Base-by-base conservation (phyloP, 2,113 vertebrate species). In the Phaetusa simplex region DNA sequence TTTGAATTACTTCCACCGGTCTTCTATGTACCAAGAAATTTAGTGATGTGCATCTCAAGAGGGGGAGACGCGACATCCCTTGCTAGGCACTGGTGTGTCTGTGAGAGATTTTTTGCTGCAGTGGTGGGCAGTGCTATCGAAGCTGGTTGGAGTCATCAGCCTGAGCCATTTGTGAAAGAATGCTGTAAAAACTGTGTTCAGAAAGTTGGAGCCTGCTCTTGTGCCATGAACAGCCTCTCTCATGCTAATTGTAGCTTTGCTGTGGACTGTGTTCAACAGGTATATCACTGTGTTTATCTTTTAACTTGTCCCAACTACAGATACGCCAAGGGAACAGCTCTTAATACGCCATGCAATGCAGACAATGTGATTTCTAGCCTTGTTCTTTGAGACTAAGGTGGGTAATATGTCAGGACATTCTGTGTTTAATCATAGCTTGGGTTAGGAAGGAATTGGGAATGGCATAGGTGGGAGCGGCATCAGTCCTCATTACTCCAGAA, bases 31-130 rank as follows among this genome's bases (percentile, higher is more conserved):
- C 2, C 2, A 40, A 58, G 45, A 24, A 27, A 43, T 49, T 11
- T 24, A 38, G 64, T 27, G 10, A 5, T 20, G 47, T 24, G 27
- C 43, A 27, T 72, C 64, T 34, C 29, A 43, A 56, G 32, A 45
- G 52, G 32, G 36, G 27, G 32, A 82, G 52, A n/a, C 9, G 7
- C 0, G 2, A 49, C 23, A 43, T 43, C 38, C 45, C 10, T 4
- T 26, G 22, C 38, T 13, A n/a, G 47, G 32, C 53, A 34, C 55
- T 22, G 36, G 11, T 36, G 65, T 20, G 16, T 62, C 77, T 62
- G 12, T 0, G 4, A 34, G 66, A 27, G 24, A 18, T 34, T 15
- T 43, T 64, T 12, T 59, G n/a, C 32, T 49, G 30, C 30, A 18
- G 55, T 5, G 72, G 11, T 43, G 69, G 43, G 34, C 15, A 5